Conservation (phyloP, 1,140 invertebrate species). For the Drosophila mojavensis region DNA sequence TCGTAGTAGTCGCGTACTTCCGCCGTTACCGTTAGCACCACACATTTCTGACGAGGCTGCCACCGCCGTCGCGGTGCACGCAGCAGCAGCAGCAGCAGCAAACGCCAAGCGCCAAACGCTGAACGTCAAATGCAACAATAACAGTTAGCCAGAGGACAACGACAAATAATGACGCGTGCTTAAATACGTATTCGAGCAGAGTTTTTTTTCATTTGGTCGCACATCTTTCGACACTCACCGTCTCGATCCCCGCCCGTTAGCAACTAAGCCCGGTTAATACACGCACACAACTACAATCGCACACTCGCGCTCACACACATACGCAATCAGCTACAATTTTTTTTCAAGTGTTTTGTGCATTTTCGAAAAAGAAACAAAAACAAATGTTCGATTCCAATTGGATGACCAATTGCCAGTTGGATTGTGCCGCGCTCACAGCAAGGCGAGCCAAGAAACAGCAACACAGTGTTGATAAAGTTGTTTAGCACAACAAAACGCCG, state of each 20-base stretch:
- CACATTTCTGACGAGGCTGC: slow-evolving; percentile 52
- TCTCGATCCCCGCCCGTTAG: neutral
- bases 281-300: neutral
- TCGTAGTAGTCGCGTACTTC: slow-evolving; percentile 79
- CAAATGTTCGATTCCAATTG: slow-evolving; percentile 33
- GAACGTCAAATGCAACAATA: slow-evolving; percentile 29
- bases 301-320: slow-evolving; percentile 14
- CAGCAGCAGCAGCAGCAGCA: slow-evolving; percentile 34
- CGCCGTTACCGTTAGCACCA: slow-evolving; percentile 80
- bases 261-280: slow-evolving; percentile 10
- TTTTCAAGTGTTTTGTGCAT: slow-evolving; percentile 46
- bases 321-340: slow-evolving; percentile 43
- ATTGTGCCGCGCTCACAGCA: slow-evolving; percentile 13
- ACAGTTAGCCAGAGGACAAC: slow-evolving; percentile 47
- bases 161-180: slow-evolving; percentile 29
- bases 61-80: slow-evolving; percentile 56
- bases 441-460: slow-evolving; percentile 17
- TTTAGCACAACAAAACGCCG: slow-evolving; percentile 27
- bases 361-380: slow-evolving; percentile 5
- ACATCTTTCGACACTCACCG: slow-evolving; percentile 16
- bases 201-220: slow-evolving; percentile 14
- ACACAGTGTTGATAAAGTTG: slow-evolving; percentile 31
- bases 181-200: neutral
- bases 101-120: slow-evolving; percentile 12
- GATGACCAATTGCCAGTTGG: slow-evolving; percentile 33